Base-by-base conservation (phyloP, 2,797 vertebrate genomes). In the Euphonia xanthogaster region DNA sequence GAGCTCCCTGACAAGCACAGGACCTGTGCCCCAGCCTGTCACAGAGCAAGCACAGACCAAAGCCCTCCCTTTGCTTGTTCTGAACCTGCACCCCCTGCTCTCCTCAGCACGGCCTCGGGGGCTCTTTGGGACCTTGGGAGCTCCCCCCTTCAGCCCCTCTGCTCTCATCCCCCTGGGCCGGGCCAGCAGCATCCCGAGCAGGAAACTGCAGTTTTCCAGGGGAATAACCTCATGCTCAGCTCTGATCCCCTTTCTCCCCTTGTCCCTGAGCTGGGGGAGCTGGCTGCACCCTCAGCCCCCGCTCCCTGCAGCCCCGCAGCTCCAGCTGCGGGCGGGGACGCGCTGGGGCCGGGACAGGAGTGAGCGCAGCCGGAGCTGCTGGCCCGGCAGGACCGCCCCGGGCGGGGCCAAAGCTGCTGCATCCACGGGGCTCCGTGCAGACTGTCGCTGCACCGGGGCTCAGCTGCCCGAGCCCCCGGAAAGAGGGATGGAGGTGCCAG, bases 351-450 rank as follows among this genome's bases (percentile, higher is more conserved):
- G 87, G 81, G 87, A 61, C 81, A 3, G 50, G 63, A 54, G 76
- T 92, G 96, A 96, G 73, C 93, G 94, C 93, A 96, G 83, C 70
- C n/a, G 9, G 72, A 90, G 25, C 90, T 78, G 65, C 79, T 55
- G 93, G 82, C 87, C 54, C 40, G 25, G 67, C 76, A 10, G 91
- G 57, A 18, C 12, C 45, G 33, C 91, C 81, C 74, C 6, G 42
- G 24, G 54, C 3, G 37, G 28, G 2, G 25, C 88, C 83, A 54
- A 47, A 0, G 3, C 9, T 15, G 63, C 42, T 37, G 54, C 37
- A 72, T 39, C 81, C 42, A 54, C 0, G 2, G 33, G 14, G 65
- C 73, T 61, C 68, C 1, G 7, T n/a, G 88, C 40, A 13, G 47
- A 42, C 45, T 14, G n/a, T 9, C 75, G 6, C 53, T 15, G 39